Conservation (phyloP, 2,888 invertebrate genomes). For the Ferdinandea cuprea region DNA sequence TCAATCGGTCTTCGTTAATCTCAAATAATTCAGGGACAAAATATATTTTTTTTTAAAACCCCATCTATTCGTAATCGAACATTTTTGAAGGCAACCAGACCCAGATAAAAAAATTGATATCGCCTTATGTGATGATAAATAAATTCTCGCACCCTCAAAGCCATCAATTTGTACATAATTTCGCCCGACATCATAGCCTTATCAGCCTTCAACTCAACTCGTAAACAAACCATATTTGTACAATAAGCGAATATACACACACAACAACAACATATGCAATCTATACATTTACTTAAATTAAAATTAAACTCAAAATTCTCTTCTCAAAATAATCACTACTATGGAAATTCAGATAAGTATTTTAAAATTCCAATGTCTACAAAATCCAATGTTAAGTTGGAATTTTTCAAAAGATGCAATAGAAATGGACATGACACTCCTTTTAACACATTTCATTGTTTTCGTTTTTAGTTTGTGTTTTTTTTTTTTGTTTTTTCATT, state of each 20-base stretch:
- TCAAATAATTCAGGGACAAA: too few species aligned
- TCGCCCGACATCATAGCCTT: background rate
- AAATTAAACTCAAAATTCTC: background rate
- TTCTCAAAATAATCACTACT: conserved; percentile 6
- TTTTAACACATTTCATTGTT: conserved; percentile 17
- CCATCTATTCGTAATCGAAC: background rate
- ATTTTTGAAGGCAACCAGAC: background rate
- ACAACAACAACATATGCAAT: background rate
- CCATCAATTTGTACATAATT: background rate
- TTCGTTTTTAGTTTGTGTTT: background rate
- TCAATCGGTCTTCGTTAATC: too few species aligned
- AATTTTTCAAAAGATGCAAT: conserved; percentile 8
- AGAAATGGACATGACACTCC: conserved; percentile 13
- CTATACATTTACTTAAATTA: conserved; percentile 1
- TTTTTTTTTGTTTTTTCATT: conserved; percentile 35
- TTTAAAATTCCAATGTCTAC: background rate
- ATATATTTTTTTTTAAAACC: too few species aligned
- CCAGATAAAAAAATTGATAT: too few species aligned
- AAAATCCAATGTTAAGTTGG: background rate
- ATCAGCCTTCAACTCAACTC: conserved; percentile 5
- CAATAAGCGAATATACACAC: background rate
- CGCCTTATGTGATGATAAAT: background rate
- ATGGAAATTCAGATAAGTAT: background rate
- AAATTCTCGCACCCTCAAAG: background rate
- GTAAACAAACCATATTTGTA: conserved; percentile 1